Conservation (phyloP, 2,888 invertebrate genomes). For the Sesamia inferens region DNA sequence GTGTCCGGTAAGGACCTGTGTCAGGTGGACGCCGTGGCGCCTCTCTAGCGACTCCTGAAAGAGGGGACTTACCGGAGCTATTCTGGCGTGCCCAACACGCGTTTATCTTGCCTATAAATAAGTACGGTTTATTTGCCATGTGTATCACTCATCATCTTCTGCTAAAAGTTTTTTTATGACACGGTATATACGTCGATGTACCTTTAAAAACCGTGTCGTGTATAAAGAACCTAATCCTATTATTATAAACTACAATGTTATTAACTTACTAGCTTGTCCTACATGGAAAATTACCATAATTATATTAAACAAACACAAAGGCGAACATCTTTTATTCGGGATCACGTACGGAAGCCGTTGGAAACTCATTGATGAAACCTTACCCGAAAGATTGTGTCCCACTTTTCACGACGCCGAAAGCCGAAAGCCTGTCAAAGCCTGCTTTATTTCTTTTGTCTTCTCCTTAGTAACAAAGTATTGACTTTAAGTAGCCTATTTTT, state of each 20-base stretch:
- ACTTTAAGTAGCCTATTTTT: slow-evolving; percentile 16
- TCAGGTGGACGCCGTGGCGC: too few species aligned
- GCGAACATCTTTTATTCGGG: slow-evolving; percentile 43
- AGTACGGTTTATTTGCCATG: neutral
- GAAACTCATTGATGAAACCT: slow-evolving; percentile 51
- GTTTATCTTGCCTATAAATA: neutral
- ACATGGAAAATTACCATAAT: slow-evolving; percentile 44
- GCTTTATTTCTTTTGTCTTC: slow-evolving; percentile 55
- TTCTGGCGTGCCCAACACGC: too few species aligned
- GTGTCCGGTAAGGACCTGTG: too few species aligned
- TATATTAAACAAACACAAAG: slow-evolving; percentile 27
- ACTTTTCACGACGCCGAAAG: slow-evolving; percentile 34
- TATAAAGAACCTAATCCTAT: slow-evolving; percentile 3
- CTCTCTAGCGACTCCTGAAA: too few species aligned
- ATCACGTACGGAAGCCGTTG: slow-evolving; percentile 57
- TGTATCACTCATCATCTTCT: neutral
- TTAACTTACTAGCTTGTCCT: neutral
- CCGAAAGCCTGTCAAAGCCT: slow-evolving; percentile 42
- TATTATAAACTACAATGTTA: slow-evolving; percentile 17
- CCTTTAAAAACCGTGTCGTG: neutral
- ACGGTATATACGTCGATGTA: neutral
- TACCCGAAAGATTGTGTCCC: slow-evolving; percentile 35
- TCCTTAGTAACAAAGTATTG: slow-evolving; percentile 28
- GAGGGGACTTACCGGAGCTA: too few species aligned
- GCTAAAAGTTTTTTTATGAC: neutral